These are phyloP conservation scores for Acronicta leporina DNA, from an alignment of 2,888 invertebrate genomes.

Conservation along the genomic window DNA sequence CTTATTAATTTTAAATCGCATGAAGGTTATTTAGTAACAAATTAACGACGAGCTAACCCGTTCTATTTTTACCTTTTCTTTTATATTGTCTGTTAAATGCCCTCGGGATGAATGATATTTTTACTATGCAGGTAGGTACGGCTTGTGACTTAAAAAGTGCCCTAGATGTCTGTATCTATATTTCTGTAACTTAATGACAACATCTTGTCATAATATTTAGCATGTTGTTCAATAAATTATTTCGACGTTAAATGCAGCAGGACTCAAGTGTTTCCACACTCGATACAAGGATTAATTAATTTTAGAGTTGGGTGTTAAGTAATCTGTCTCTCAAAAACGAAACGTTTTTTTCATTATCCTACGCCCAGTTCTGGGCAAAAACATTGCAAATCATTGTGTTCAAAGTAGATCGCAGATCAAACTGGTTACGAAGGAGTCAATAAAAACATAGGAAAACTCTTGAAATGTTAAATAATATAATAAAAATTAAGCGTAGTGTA, in stretches of 20 bases:
- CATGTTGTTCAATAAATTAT: no score
- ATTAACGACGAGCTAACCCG: conserved; percentile 29
- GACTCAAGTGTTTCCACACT: no score
- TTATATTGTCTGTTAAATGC: conserved; percentile 7
- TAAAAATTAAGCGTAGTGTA: conserved; percentile 52
- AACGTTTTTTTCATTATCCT: no score
- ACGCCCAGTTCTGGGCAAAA: not conserved
- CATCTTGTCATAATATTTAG: no score
- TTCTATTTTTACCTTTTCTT: conserved; percentile 25
- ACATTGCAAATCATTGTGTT: conserved; percentile 3
- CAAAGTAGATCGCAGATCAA: conserved; percentile 11
- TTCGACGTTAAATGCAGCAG: no score
- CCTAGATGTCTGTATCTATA: not conserved
- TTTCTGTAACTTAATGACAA: no score
- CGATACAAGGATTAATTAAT: no score
- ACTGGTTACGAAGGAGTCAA: conserved; percentile 47
- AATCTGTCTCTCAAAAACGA: no score
- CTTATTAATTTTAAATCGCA: conserved; percentile 32
- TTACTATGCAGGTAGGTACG: not conserved
- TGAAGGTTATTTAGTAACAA: conserved; percentile 44
- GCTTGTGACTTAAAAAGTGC: not conserved
- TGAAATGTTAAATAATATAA: conserved; percentile 58
- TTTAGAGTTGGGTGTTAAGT: not conserved
- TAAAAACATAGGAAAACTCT: conserved; percentile 48
- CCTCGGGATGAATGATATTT: conserved; percentile 4